Evolutionary conservation across 2,797 vertebrate species (phyloP).

Genomic region (Schizopygopsis malacanthus): DNA sequence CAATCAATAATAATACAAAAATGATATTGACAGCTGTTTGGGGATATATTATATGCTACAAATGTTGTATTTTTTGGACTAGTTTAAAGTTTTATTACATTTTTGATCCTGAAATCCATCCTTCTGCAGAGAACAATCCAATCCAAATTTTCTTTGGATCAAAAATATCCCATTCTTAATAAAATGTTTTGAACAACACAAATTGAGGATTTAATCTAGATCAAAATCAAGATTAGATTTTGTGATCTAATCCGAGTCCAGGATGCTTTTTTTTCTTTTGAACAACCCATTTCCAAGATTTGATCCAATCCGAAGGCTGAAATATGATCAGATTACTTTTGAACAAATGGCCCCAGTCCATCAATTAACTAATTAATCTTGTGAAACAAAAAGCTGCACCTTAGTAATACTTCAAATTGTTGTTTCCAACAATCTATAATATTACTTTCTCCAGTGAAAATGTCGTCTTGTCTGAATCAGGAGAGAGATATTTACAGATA

Average conservation of each 20-base stretch:
- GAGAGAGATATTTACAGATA: no score
- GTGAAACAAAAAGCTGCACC: background rate
- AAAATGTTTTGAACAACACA: background rate
- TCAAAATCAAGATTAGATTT: background rate
- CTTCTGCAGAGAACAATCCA: background rate
- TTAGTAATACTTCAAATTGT: no score
- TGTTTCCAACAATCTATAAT: no score
- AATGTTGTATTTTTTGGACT: background rate
- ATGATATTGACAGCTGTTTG: background rate
- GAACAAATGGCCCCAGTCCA: background rate
- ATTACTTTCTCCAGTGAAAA: no score
- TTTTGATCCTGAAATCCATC: background rate
- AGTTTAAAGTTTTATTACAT: background rate
- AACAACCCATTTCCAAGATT: background rate
- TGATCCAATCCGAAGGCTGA: background rate
- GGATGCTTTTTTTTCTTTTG: background rate
- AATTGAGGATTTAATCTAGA: background rate
- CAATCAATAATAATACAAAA: background rate
- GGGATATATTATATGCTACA: background rate
- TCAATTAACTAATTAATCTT: background rate
- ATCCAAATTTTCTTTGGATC: background rate
- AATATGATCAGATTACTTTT: background rate
- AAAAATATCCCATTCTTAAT: background rate
- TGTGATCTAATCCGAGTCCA: background rate
- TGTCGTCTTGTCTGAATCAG: no score